phyloP scores from a whole-genome alignment of 2,113 vertebrate genomes.

The Procapra przewalskii region DNA sequence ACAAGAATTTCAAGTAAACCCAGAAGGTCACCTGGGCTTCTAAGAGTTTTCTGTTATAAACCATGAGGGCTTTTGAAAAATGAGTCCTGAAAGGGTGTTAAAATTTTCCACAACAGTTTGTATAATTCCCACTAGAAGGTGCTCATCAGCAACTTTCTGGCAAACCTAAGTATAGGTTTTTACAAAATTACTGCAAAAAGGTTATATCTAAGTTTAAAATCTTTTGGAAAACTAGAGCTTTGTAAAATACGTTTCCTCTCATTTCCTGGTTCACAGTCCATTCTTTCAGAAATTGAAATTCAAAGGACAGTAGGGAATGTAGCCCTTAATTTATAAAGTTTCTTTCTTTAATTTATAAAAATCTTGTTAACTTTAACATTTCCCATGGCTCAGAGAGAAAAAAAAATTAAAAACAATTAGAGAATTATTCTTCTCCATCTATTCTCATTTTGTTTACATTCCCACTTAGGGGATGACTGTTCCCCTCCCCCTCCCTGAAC shows the following conservation, averaged over 20 bases:
- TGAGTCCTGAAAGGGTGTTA: not conserved
- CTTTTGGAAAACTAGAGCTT: not conserved
- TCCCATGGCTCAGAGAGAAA: not conserved
- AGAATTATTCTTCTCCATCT: not conserved
- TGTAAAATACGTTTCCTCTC: not conserved
- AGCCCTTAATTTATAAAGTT: not conserved
- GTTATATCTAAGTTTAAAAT: not conserved
- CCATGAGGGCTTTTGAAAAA: not conserved
- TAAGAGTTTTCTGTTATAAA: not conserved
- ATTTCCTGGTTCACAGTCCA: not conserved
- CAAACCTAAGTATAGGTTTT: not conserved
- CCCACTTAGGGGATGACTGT: not conserved
- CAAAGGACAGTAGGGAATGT: not conserved
- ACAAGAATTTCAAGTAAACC: not conserved
- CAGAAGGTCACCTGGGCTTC: not conserved
- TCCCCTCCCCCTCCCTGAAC: not conserved
- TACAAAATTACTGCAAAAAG: not conserved
- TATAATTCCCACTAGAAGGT: conserved; percentile 30
- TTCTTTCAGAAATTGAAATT: not conserved
- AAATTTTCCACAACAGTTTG: not conserved
- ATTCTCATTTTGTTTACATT: not conserved
- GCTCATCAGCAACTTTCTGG: not conserved
- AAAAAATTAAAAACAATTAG: not conserved
- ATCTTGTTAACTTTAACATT: not conserved
- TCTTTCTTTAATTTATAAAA: not conserved